phyloP scores from a whole-genome alignment of 2,888 invertebrate species.

The Zootermopsis nevadensis region DNA sequence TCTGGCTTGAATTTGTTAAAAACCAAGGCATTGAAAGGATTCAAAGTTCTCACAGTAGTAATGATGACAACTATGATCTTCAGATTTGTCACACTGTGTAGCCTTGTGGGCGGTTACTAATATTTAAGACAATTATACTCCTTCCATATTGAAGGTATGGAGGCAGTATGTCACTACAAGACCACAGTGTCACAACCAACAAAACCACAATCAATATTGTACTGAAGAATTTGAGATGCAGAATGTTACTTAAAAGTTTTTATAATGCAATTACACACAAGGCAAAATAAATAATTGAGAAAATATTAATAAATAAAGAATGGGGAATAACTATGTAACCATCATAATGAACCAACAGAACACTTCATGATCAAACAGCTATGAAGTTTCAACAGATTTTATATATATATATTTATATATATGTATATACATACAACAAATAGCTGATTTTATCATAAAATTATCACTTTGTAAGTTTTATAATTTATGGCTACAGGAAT shows the following conservation, averaged over 20 bases:
- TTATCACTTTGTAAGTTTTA: slow-evolving; percentile 15
- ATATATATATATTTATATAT: slow-evolving; percentile 18
- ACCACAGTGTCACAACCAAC: too few relatives aligned
- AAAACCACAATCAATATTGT: too few relatives aligned
- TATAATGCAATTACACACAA: neutral
- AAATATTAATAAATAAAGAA: neutral
- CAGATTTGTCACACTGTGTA: too few relatives aligned
- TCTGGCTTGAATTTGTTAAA: neutral
- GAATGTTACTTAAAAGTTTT: neutral
- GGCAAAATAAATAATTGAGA: neutral
- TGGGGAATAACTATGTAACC: neutral
- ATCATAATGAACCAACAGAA: slow-evolving; percentile 11
- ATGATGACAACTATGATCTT: too few relatives aligned
- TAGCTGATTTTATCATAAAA: slow-evolving; percentile 29
- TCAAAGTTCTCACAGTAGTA: too few relatives aligned
- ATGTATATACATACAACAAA: slow-evolving; percentile 46
- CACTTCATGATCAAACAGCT: slow-evolving; percentile 34
- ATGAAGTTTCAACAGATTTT: slow-evolving; percentile 32
- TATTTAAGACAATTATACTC: too few relatives aligned
- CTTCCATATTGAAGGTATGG: too few relatives aligned
- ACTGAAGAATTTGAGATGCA: neutral
- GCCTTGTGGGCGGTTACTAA: too few relatives aligned
- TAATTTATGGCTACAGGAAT: slow-evolving; percentile 33
- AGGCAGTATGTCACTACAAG: too few relatives aligned
- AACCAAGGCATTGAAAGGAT: too few relatives aligned